A percentile compares a stretch with the other conserved stretches of the same genome.
These are phyloP conservation scores for Brachystomella parvula DNA, from an alignment of 1,140 invertebrate species.

Conservation along the genomic window DNA sequence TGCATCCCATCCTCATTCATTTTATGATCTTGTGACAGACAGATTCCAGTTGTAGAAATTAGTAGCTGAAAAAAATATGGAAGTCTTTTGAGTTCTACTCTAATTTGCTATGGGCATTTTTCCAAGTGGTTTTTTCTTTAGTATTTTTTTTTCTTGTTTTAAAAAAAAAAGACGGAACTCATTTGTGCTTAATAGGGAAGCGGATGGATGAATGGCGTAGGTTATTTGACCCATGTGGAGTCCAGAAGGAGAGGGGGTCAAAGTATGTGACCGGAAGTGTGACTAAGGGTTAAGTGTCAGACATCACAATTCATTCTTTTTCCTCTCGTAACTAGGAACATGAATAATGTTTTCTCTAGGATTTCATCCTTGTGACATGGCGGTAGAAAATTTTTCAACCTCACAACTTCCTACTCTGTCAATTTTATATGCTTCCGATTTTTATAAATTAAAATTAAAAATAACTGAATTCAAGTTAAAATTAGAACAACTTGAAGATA, in stretches of 20 bases:
- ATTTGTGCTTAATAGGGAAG: neutral
- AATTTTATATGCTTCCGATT: neutral
- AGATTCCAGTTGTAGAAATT: neutral
- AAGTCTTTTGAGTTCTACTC: neutral
- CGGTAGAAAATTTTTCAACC: too few relatives aligned
- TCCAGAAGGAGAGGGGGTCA: conserved; percentile 32
- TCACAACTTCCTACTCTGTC: neutral
- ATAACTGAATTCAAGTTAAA: neutral
- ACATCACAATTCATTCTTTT: conserved; percentile 3
- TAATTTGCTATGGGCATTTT: neutral
- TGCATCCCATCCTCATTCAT: neutral
- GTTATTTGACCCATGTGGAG: conserved; percentile 33
- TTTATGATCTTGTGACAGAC: conserved; percentile 8
- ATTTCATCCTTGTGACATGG: too few relatives aligned
- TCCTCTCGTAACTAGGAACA: conserved; percentile 1
- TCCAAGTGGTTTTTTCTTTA: neutral
- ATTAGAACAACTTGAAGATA: neutral
- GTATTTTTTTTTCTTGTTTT: neutral
- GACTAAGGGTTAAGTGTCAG: conserved; percentile 33
- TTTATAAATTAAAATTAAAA: too few relatives aligned
- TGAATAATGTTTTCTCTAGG: conserved; percentile 3
- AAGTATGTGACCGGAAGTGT: conserved; percentile 37
- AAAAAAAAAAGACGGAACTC: neutral
- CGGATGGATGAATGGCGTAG: conserved; percentile 27
- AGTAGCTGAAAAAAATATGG: conserved; percentile 9